These are phyloP conservation scores for Tetrao urogallus DNA, from an alignment of 2,113 vertebrate species.

Conservation along the genomic window DNA sequence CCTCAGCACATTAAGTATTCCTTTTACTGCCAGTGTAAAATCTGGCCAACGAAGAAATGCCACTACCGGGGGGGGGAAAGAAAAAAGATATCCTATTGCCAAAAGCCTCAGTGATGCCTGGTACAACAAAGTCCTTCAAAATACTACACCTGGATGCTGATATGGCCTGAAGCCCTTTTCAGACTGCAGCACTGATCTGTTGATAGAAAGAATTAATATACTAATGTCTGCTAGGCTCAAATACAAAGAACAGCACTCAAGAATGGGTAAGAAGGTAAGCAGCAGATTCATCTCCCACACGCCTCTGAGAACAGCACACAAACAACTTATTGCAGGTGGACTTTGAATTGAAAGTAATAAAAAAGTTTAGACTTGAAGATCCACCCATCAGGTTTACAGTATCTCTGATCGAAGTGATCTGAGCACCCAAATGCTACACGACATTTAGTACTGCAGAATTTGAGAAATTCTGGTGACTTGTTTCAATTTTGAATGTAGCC, in stretches of 20 bases:
- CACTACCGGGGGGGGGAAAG: neutral
- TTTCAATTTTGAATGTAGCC: neutral
- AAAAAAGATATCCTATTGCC: neutral
- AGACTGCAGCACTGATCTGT: neutral
- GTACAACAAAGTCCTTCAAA: neutral
- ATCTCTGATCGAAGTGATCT: neutral
- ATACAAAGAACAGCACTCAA: neutral
- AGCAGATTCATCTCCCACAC: neutral
- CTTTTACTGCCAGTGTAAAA: neutral
- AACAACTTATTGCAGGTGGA: neutral
- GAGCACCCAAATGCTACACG: neutral
- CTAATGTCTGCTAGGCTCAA: neutral
- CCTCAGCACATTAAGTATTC: neutral
- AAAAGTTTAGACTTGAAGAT: neutral
- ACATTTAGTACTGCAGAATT: neutral
- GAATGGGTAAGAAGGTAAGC: neutral
- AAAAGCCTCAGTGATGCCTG: neutral
- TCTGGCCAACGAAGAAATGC: neutral
- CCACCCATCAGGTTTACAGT: neutral
- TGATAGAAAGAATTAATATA: neutral
- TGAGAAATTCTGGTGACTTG: neutral
- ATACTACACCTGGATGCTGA: neutral
- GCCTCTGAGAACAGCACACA: neutral
- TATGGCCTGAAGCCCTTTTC: neutral
- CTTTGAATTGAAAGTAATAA: neutral